Evolutionary conservation across 2,888 invertebrate species (phyloP), one percentile per base, ranked within the genome.

Genomic region (Vesta saturnalis): DNA sequence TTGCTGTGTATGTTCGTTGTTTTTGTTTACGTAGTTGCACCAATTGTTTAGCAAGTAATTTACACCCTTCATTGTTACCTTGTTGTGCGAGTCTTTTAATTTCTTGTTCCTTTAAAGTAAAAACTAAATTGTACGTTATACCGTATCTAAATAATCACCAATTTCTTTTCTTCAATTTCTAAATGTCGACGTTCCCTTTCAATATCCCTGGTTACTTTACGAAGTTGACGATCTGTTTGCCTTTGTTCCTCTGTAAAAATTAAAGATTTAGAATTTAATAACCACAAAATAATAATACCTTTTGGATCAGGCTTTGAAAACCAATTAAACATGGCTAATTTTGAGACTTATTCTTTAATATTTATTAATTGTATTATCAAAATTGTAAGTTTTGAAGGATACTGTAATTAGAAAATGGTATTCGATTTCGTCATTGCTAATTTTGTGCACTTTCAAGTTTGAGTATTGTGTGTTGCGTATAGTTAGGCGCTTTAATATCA

Each of bases 1-100:
- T 91, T 63, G 95, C 95, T 21, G 92, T 88, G 82, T 91, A 92
- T 59, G 93, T 91, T 76, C 95, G 89, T 16, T 90, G 91, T 81
- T 94, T 96, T 80, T 96, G 96, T 82, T 96, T 96, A 59, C 97
- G 87, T 69, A 97, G 81, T 78, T 94, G 92, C 0, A 97, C 89
- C 60, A 97, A 84, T 83, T 97, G 96, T 81, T 96, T 96, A 0
- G 97, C 97, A 74, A 97, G 85, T 72, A 95, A 87, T 76, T 89
- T 89, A 77, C 92, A 92, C 8, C 92, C 94, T 79, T 95, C 94
- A 78, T 91, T 92, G 79, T 97, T 93, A 6, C 96, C 96, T 79
- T 92, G 90, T 78, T 94, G 93, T 0, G 96, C 96, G 83, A 92
- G 88, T 78, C 94, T 94, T 80, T 93, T 95, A 58, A 97, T 97